phyloP scores from a whole-genome alignment of 2,113 vertebrate genomes.

The Polyodon spathula region DNA sequence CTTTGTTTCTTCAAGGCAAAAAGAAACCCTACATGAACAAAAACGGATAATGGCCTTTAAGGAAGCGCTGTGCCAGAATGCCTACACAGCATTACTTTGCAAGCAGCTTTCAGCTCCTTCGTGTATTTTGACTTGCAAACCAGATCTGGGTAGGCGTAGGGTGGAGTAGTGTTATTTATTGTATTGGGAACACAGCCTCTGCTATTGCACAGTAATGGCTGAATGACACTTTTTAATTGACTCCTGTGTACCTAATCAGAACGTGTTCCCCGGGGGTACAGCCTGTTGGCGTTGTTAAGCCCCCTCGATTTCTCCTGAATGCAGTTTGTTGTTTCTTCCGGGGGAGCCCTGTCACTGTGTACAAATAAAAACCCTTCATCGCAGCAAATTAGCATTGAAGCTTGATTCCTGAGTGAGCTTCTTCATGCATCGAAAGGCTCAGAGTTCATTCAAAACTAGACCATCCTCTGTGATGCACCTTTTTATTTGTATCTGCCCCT shows the following conservation, averaged over 20 bases:
- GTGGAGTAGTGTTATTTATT: not conserved
- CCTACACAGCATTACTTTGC: too few relatives aligned
- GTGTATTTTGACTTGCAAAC: not conserved
- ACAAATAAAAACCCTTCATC: not conserved
- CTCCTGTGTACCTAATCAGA: not conserved
- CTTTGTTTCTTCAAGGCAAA: too few relatives aligned
- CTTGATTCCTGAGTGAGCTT: not conserved
- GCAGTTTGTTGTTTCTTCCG: not conserved
- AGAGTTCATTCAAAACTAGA: too few relatives aligned
- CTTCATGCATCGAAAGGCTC: too few relatives aligned
- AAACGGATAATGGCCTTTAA: too few relatives aligned
- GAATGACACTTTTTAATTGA: slow-evolving; percentile 6
- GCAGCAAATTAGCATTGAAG: not conserved
- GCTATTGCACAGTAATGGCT: not conserved
- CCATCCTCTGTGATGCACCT: too few relatives aligned
- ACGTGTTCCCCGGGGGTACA: not conserved
- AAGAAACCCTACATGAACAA: too few relatives aligned
- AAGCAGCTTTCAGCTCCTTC: not conserved
- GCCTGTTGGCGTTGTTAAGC: not conserved
- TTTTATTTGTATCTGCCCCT: too few relatives aligned
- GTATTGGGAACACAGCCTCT: not conserved
- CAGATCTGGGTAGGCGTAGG: not conserved
- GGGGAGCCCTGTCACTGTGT: slow-evolving; percentile 4
- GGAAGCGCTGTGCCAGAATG: too few relatives aligned
- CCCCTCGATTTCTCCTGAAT: not conserved